Conservation (phyloP, 2,888 invertebrate genomes). For the Nomada ruficornis region DNA sequence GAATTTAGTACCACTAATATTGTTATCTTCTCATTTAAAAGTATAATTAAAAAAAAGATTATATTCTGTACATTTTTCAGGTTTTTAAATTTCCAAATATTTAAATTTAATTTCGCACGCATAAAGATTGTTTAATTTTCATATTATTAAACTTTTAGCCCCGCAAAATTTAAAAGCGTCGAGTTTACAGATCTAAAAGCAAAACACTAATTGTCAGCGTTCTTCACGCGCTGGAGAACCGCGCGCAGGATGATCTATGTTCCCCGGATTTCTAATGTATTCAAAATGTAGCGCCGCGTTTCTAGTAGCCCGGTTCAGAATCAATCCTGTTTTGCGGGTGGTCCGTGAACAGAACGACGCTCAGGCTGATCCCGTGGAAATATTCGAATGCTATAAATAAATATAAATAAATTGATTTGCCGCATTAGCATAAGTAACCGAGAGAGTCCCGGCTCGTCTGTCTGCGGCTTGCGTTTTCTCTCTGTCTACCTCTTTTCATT, state of each 20-base stretch:
- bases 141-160: not conserved
- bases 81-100: too few relatives aligned
- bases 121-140: too few relatives aligned
- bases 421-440: slow-evolving; percentile 79
- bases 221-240: too few relatives aligned
- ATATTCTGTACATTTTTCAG: not conserved
- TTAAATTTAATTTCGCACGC: not conserved
- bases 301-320: slow-evolving; percentile 48
- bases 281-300: slow-evolving; percentile 29
- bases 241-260: too few relatives aligned
- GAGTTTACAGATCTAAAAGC: too few relatives aligned
- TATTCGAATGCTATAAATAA: slow-evolving; percentile 81
- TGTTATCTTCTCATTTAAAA: too few relatives aligned
- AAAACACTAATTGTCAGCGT: too few relatives aligned
- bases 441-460: slow-evolving; percentile 57
- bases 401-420: slow-evolving; percentile 81
- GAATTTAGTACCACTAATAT: not conserved
- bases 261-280: slow-evolving; percentile 3
- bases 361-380: slow-evolving; percentile 65
- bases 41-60: not conserved
- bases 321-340: slow-evolving; percentile 76
- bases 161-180: too few relatives aligned
- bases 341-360: slow-evolving; percentile 70
- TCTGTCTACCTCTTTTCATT: slow-evolving; percentile 45
- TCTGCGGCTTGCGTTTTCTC: slow-evolving; percentile 53